These are phyloP conservation scores for Rhagophthalmus giganteus DNA, from an alignment of 2,888 invertebrate genomes.

Conservation along the genomic window DNA sequence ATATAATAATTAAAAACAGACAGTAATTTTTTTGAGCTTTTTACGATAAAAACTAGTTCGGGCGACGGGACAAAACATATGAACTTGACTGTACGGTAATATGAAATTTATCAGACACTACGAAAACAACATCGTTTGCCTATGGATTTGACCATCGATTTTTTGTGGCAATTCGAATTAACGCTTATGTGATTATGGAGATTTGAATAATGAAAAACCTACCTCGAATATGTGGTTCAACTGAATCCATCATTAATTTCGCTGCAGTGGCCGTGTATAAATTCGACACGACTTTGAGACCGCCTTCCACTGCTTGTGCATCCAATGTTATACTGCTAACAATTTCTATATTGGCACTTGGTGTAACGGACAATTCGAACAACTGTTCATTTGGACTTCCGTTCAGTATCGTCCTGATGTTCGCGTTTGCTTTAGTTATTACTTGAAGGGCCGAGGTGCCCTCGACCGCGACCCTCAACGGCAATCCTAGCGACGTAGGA, in stretches of 20 bases:
- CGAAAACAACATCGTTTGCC: too few relatives aligned
- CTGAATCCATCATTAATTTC: constrained; percentile 66
- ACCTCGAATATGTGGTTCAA: constrained; percentile 46
- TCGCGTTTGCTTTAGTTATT: constrained; percentile 71
- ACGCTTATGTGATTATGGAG: too few relatives aligned
- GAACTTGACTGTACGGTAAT: too few relatives aligned
- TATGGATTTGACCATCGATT: too few relatives aligned
- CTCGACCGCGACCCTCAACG: constrained; percentile 73
- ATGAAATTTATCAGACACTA: too few relatives aligned
- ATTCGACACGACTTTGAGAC: constrained; percentile 73
- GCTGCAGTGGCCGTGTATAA: constrained; percentile 79
- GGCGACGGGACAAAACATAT: too few relatives aligned
- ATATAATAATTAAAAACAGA: too few relatives aligned
- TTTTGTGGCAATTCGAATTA: too few relatives aligned
- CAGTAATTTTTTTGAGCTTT: too few relatives aligned
- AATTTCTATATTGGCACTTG: constrained; percentile 70
- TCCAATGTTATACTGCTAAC: constrained; percentile 67
- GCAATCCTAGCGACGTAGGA: constrained; percentile 83
- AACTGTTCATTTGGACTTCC: constrained; percentile 63
- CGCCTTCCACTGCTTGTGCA: constrained; percentile 69
- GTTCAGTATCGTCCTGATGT: constrained; percentile 65
- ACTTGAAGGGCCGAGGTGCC: constrained; percentile 76
- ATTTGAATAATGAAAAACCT: neutral
- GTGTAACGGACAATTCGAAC: constrained; percentile 71
- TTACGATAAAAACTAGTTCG: too few relatives aligned